Evolutionary conservation across 2,888 invertebrate species (phyloP).

Genomic region (Zygaena filipendulae): DNA sequence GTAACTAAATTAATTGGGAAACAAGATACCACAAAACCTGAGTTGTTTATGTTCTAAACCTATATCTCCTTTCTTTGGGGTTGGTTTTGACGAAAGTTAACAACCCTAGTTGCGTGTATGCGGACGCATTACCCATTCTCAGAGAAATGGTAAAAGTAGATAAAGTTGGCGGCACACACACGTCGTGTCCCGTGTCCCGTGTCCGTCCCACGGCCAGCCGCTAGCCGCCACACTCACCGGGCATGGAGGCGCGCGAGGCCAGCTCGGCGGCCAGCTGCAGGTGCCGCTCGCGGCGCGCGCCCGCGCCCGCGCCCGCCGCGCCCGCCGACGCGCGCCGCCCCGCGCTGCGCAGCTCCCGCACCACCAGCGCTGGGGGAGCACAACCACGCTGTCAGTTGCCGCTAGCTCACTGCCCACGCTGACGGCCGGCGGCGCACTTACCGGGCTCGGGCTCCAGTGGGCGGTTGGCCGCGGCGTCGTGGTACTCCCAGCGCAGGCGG

Average conservation of each 20-base stretch:
- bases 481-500: slow-evolving; percentile 51
- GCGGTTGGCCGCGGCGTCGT: slow-evolving; percentile 15
- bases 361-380: slow-evolving; percentile 12
- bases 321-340: slow-evolving; percentile 17
- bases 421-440: slow-evolving; percentile 2
- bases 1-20: too few relatives aligned
- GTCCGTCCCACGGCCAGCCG: too few relatives aligned
- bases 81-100: too few relatives aligned
- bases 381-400: slow-evolving; percentile 1
- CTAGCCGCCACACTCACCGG: slow-evolving; percentile 19
- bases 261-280: slow-evolving; percentile 25
- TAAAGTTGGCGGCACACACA: too few relatives aligned
- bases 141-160: too few relatives aligned
- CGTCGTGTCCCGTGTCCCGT: too few relatives aligned
- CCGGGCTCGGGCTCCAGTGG: slow-evolving; percentile 20
- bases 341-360: slow-evolving; percentile 9
- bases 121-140: too few relatives aligned
- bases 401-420: neutral
- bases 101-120: too few relatives aligned
- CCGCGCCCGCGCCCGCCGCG: slow-evolving; percentile 13
- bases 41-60: too few relatives aligned
- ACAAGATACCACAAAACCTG: too few relatives aligned
- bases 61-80: too few relatives aligned
- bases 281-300: slow-evolving; percentile 15
- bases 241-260: slow-evolving; percentile 21